Conservation (phyloP, 2,888 invertebrate species). For the Agrochola lychnidis region DNA sequence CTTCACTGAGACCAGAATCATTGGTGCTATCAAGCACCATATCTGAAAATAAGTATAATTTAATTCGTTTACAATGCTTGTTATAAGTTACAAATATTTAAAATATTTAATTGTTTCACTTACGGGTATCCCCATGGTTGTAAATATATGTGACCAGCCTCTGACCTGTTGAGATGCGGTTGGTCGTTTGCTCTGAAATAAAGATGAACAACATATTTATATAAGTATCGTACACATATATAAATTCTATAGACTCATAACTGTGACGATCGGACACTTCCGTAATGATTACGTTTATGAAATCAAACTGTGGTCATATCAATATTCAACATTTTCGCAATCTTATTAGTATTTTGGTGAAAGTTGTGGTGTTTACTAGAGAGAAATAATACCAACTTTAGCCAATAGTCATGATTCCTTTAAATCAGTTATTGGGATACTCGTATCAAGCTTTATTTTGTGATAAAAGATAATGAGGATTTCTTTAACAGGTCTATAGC, state of each 20-base stretch:
- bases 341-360: slow-evolving; percentile 53
- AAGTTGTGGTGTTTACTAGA: slow-evolving; percentile 38
- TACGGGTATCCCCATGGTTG: slow-evolving; percentile 77
- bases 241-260: slow-evolving; percentile 74
- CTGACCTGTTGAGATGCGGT: slow-evolving; percentile 68
- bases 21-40: slow-evolving; percentile 68
- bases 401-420: not conserved
- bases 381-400: slow-evolving; percentile 31
- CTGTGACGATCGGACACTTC: slow-evolving; percentile 44
- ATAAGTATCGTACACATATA: slow-evolving; percentile 73
- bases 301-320: slow-evolving; percentile 39
- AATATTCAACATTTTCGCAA: slow-evolving; percentile 55
- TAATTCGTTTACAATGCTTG: not conserved
- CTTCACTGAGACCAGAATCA: slow-evolving; percentile 68
- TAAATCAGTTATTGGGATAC: not conserved
- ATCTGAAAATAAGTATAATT: slow-evolving; percentile 69
- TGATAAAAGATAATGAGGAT: not conserved
- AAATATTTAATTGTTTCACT: slow-evolving; percentile 59
- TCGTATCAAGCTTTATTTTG: not conserved
- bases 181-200: slow-evolving; percentile 74
- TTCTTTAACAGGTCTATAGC: not conserved
- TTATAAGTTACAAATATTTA: not conserved
- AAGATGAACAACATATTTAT: slow-evolving; percentile 80
- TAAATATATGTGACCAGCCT: slow-evolving; percentile 67
- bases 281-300: slow-evolving; percentile 53